These are phyloP conservation scores for Alfaro cultratus DNA, from an alignment of 2,797 vertebrate genomes.

Conservation along the genomic window DNA sequence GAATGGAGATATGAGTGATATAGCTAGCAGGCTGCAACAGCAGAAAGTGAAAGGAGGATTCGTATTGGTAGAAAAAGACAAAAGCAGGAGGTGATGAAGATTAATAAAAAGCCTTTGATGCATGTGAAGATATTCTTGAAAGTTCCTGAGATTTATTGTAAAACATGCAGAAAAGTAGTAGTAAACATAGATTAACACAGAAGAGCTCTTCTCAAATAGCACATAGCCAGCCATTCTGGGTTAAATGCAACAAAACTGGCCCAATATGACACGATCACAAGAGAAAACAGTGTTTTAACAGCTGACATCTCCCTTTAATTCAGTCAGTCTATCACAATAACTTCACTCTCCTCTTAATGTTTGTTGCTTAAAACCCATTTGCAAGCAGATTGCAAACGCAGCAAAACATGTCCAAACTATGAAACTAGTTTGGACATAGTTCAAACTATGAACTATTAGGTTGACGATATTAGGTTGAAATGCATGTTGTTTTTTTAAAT, in stretches of 20 bases:
- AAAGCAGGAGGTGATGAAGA: neutral
- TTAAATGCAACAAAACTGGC: neutral
- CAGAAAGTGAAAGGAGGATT: neutral
- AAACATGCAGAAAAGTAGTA: neutral
- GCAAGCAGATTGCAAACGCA: neutral
- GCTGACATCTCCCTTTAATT: neutral
- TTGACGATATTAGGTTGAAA: neutral
- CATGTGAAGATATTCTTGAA: neutral
- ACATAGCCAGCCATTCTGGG: neutral
- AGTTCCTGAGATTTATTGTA: neutral
- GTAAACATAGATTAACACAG: too few species aligned
- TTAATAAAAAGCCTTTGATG: neutral
- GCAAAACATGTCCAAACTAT: neutral
- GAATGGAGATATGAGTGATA: slow-evolving; percentile 40
- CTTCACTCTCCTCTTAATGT: neutral
- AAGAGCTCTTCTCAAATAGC: too few species aligned
- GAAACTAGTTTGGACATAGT: too few species aligned
- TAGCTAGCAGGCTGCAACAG: slow-evolving; percentile 5
- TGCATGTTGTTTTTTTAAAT: neutral
- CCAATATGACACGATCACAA: neutral
- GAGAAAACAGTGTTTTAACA: neutral
- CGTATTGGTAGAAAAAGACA: neutral
- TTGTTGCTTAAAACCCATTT: neutral
- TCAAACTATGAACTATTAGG: too few species aligned
- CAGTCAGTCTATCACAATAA: neutral